Base-by-base conservation (phyloP, 2,888 invertebrate species). In the Hoplodrina blanda region DNA sequence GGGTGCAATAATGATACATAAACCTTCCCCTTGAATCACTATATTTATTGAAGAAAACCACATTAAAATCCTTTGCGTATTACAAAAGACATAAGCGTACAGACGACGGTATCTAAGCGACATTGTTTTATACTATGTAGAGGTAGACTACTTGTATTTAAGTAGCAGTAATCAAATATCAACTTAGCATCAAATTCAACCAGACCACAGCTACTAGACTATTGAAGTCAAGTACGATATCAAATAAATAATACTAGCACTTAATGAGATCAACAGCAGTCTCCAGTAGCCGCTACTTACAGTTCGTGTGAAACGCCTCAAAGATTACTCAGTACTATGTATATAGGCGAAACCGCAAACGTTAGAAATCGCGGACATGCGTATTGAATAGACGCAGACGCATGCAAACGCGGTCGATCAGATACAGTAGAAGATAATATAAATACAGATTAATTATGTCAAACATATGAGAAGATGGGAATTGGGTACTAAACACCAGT, bases 271-370 rank as follows among this genome's bases (percentile, higher is more conserved):
- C 77, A 77, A 50, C 57, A 72, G 52, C 50, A 76, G 57, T 62
- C 17, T 73, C 69, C 65, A 66, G 69, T 69, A 62, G 68, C 60
- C 30, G 49, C 66, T 62, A 79, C 62, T 69, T 11, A 53, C 55
- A 69, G 61, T 44, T 49, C 61, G 74, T 82, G 76, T 78, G 67
- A 67, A 78, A 73, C 68, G 67, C 50, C 54, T 54, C 50, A 68
- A 60, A 69, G 17, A 30, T 61, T 52, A 69, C 56, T 69, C 61
- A 65, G 73, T 79, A 67, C 62, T 57, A 41, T 54, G 71, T 62
- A 88, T 81, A 81, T 88, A 78, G 85, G 87, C 73, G 70, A 87
- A 89, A 89, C 89, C 89, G 84, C 89, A 89, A 88, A 85, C 78
- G 80, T 73, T 89, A 89, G 89, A 89, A 89, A 89, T 89, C 85